These are phyloP conservation scores for Delphinapterus leucas DNA, from an alignment of 2,113 vertebrate species.

Conservation along the genomic window DNA sequence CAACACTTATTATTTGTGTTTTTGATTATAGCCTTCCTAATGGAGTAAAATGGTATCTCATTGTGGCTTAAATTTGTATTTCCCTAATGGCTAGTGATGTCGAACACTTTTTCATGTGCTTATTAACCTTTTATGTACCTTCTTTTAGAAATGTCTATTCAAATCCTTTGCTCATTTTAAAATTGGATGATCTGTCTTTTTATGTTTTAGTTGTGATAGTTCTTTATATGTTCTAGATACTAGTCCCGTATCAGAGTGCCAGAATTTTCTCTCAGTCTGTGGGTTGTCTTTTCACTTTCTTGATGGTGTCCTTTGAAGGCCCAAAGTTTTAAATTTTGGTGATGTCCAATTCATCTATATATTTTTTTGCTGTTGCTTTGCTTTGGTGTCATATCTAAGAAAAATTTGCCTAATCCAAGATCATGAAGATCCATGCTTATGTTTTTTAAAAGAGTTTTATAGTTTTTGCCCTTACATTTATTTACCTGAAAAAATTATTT, in stretches of 20 bases:
- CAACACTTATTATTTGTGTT: neutral
- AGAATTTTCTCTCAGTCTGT: neutral
- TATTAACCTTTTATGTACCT: neutral
- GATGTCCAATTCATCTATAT: neutral
- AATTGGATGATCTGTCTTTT: neutral
- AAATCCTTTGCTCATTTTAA: neutral
- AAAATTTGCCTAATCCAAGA: neutral
- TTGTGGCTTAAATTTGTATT: neutral
- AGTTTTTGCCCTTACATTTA: neutral
- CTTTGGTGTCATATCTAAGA: neutral
- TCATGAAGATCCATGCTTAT: neutral
- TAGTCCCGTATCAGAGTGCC: neutral
- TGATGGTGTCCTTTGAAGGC: neutral
- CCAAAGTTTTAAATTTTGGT: neutral
- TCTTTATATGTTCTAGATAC: neutral
- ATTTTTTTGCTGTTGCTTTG: neutral
- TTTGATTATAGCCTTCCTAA: neutral
- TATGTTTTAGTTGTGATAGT: neutral
- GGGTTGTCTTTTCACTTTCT: neutral
- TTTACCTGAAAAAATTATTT: too few relatives aligned
- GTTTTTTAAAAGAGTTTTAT: neutral
- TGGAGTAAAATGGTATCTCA: neutral
- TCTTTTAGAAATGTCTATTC: neutral
- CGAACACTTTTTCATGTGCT: neutral
- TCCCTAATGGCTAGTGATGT: neutral